These are phyloP conservation scores for Triops longicaudatus DNA, from an alignment of 1,140 invertebrate species.

Conservation along the genomic window DNA sequence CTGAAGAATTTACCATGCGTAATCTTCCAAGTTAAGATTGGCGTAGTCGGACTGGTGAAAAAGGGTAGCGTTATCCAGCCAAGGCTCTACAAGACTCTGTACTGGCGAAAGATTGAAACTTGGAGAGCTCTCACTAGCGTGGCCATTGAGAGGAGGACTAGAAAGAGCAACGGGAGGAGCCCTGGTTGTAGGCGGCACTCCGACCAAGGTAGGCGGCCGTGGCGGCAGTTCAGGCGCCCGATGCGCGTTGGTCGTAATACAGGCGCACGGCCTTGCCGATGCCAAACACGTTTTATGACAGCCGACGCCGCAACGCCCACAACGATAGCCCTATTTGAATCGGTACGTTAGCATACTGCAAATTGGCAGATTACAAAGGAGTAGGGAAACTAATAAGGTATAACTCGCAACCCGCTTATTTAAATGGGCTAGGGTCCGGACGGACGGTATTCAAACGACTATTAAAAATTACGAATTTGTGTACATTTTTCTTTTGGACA, in stretches of 20 bases:
- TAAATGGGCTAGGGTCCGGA: too few species aligned
- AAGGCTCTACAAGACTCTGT: neutral
- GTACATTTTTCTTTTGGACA: too few species aligned
- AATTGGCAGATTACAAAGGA: too few species aligned
- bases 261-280: slow-evolving; percentile 28
- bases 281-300: slow-evolving; percentile 34
- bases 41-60: slow-evolving; percentile 30
- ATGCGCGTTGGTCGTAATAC: neutral
- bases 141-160: slow-evolving; percentile 29
- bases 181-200: neutral
- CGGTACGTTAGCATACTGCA: neutral
- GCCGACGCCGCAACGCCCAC: slow-evolving; percentile 58
- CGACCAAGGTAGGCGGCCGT: slow-evolving; percentile 21
- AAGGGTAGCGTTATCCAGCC: neutral
- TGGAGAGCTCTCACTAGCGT: neutral
- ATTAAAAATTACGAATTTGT: too few species aligned
- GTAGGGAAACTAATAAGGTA: too few species aligned
- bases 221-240: slow-evolving; percentile 34
- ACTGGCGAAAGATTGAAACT: slow-evolving; percentile 23
- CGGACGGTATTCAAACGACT: too few species aligned
- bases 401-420: too few species aligned
- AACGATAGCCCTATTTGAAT: slow-evolving; percentile 59
- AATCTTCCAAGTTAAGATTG: slow-evolving; percentile 37
- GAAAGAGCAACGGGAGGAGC: slow-evolving; percentile 25
- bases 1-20: slow-evolving; percentile 38